Evolutionary conservation across 2,888 invertebrate genomes (phyloP).

Genomic region (Lingula anatina): DNA sequence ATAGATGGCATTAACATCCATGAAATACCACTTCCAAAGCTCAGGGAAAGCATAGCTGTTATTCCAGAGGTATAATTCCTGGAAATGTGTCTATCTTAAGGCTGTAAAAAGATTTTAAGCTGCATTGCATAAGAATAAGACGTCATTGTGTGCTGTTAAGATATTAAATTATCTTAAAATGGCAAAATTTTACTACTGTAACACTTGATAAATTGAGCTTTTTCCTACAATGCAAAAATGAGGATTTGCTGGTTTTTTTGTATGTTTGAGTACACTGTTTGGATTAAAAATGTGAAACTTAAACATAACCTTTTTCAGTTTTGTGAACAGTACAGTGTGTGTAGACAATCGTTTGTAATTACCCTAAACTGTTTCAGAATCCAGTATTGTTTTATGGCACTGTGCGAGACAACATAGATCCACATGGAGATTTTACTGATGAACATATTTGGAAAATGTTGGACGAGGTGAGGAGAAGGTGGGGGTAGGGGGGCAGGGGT

Average conservation of each 20-base stretch:
- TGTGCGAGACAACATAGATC: constrained; percentile 27
- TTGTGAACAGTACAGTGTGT: too few relatives aligned
- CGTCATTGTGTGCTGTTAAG: too few relatives aligned
- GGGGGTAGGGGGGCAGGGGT: too few relatives aligned
- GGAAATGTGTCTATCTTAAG: too few relatives aligned
- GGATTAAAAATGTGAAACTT: too few relatives aligned
- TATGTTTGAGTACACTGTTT: not conserved
- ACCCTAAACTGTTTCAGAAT: constrained; percentile 14
- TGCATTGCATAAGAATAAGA: too few relatives aligned
- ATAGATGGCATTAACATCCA: constrained; percentile 28
- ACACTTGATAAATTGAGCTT: too few relatives aligned
- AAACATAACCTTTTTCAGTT: too few relatives aligned
- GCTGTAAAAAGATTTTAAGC: too few relatives aligned
- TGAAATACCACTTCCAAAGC: constrained; percentile 15
- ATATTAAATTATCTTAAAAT: too few relatives aligned
- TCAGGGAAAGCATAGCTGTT: constrained; percentile 22
- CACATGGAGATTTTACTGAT: constrained; percentile 22
- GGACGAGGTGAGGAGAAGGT: constrained; percentile 15
- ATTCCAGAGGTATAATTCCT: constrained; percentile 24
- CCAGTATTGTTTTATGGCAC: constrained; percentile 26
- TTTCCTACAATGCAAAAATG: not conserved
- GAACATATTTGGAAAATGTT: constrained; percentile 25
- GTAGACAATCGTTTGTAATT: not conserved
- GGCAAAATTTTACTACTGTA: too few relatives aligned
- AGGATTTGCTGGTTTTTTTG: not conserved